A percentile compares a stretch with the other conserved stretches of the same genome.
These are phyloP conservation scores for Bombus confusus DNA, from an alignment of 1,140 invertebrate species.

Conservation along the genomic window DNA sequence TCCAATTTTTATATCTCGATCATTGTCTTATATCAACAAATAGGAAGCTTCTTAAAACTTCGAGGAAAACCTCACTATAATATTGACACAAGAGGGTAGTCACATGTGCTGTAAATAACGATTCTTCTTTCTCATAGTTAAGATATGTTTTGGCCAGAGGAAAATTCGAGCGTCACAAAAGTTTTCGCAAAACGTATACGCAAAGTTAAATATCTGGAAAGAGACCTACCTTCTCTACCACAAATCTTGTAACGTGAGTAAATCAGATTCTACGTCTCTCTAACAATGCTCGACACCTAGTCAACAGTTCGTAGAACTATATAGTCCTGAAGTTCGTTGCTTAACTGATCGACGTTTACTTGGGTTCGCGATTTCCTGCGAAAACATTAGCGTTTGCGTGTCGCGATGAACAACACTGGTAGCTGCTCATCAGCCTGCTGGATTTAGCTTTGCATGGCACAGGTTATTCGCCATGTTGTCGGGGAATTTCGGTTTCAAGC, in stretches of 20 bases:
- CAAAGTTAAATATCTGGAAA: not conserved
- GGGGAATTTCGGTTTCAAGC: constrained; percentile 43
- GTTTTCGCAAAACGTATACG: not conserved
- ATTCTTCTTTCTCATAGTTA: no score
- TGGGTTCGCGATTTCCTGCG: constrained; percentile 26
- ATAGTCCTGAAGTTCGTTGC: no score
- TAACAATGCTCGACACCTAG: not conserved
- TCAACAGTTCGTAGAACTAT: not conserved
- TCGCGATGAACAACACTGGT: constrained; percentile 29
- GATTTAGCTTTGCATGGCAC: constrained; percentile 46
- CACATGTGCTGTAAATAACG: no score
- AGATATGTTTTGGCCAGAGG: not conserved
- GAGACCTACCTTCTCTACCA: not conserved
- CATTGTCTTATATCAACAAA: no score
- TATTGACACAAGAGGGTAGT: no score
- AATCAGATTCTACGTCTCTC: not conserved
- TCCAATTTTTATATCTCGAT: no score
- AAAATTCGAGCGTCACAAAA: not conserved
- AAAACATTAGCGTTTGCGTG: constrained; percentile 44
- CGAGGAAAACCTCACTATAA: no score
- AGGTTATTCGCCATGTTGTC: constrained; percentile 44
- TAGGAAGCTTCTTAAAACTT: no score
- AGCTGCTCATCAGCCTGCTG: constrained; percentile 48
- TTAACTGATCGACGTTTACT: constrained; percentile 38
- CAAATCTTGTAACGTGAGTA: not conserved